Conservation (phyloP, 1,140 invertebrate species). For the Chelonus insularis region DNA sequence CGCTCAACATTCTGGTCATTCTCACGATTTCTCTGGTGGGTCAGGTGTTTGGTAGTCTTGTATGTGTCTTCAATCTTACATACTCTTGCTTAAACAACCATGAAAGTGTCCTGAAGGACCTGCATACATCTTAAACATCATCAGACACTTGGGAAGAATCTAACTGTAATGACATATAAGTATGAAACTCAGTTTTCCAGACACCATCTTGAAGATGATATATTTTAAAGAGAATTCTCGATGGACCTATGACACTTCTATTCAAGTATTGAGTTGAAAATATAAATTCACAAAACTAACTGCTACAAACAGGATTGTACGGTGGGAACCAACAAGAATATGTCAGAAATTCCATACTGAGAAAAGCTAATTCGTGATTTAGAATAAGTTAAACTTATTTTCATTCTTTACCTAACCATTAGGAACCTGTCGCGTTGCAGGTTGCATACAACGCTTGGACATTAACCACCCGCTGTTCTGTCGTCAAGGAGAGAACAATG, state of each 20-base stretch:
- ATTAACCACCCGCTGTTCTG: background rate
- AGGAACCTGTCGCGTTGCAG: no score
- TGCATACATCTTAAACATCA: background rate
- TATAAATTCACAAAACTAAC: constrained; percentile 44
- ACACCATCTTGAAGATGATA: no score
- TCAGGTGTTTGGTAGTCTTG: constrained; percentile 31
- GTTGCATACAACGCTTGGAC: background rate
- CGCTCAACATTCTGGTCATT: constrained; percentile 45
- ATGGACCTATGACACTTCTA: constrained; percentile 13
- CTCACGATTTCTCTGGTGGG: constrained; percentile 39
- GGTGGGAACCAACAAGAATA: background rate
- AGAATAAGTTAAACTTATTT: constrained; percentile 51
- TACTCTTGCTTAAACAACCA: background rate
- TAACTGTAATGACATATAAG: no score
- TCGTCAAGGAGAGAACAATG: constrained; percentile 3
- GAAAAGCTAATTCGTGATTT: constrained; percentile 50
- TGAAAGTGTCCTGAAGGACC: background rate
- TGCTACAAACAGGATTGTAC: constrained; percentile 34
- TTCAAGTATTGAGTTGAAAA: constrained; percentile 37
- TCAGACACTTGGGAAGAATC: no score
- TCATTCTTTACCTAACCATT: constrained; percentile 24
- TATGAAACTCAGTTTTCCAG: no score
- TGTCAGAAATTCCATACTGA: constrained; percentile 17
- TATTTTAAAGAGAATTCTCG: background rate
- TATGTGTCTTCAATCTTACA: constrained; percentile 7